These are phyloP conservation scores for Monopterus albus DNA, from an alignment of 2,113 vertebrate species.

Conservation along the genomic window DNA sequence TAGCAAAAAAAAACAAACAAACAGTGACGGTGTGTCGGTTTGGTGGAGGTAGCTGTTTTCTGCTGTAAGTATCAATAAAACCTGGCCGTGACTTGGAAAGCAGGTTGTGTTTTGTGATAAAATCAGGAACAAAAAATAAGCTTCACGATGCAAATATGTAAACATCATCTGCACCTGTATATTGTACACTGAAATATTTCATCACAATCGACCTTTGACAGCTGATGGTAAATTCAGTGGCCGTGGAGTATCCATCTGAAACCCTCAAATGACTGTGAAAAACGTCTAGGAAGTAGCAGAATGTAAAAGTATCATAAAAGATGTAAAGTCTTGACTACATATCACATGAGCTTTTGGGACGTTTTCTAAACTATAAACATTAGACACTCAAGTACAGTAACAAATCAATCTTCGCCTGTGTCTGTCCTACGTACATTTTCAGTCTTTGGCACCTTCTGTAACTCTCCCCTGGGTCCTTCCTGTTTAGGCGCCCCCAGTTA, in stretches of 20 bases:
- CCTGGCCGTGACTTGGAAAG: not conserved
- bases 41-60: conserved; percentile 35
- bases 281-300: not conserved
- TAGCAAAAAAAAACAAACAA: too few relatives aligned
- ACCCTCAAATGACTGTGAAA: not conserved
- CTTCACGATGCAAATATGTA: not conserved
- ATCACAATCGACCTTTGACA: not conserved
- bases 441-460: conserved; percentile 31
- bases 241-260: not conserved
- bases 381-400: not conserved
- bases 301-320: not conserved
- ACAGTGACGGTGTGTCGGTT: not conserved
- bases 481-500: conserved; percentile 42
- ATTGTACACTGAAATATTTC: not conserved
- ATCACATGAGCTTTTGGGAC: not conserved
- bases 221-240: conserved; percentile 21
- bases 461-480: not conserved
- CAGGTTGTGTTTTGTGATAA: conserved; percentile 3
- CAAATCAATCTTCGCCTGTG: not conserved
- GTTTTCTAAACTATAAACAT: conserved; percentile 8
- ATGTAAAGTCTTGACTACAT: not conserved
- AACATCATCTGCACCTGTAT: not conserved
- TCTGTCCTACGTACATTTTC: not conserved
- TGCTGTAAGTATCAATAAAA: conserved; percentile 3
- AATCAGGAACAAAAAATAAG: conserved; percentile 5